Conservation (phyloP, 2,113 vertebrate species). For the Misgurnus anguillicaudatus region DNA sequence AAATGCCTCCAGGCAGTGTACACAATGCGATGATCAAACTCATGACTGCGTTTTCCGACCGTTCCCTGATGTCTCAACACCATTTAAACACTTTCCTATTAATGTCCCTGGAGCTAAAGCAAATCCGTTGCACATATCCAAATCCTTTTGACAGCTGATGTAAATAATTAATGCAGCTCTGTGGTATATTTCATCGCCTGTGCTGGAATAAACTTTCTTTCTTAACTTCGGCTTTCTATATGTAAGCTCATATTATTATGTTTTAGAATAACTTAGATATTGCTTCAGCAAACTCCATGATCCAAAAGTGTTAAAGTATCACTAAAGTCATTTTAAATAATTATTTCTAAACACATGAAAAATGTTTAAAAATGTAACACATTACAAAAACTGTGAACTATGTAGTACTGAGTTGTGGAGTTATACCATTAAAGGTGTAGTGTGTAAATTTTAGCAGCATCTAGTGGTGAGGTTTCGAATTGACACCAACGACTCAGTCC, state of each 20-base stretch:
- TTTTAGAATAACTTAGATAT: background rate
- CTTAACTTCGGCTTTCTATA: background rate
- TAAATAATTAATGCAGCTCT: slow-evolving; percentile 46
- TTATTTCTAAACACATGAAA: no score
- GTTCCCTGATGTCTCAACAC: slow-evolving; percentile 42
- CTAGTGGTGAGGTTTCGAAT: no score
- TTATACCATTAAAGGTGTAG: no score
- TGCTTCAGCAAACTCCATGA: no score
- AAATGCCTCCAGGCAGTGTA: slow-evolving; percentile 35
- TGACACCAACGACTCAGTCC: no score
- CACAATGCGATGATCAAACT: slow-evolving; percentile 45
- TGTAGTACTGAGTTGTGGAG: no score
- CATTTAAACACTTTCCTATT: slow-evolving; percentile 34
- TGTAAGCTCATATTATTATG: background rate
- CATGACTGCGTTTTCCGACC: slow-evolving; percentile 23
- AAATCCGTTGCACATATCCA: slow-evolving; percentile 26
- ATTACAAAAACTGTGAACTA: no score
- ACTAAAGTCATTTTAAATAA: no score
- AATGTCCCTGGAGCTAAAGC: slow-evolving; percentile 33
- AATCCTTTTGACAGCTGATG: slow-evolving; percentile 35
- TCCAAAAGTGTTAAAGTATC: no score
- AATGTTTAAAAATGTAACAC: no score
- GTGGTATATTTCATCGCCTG: background rate
- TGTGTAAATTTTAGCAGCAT: no score
- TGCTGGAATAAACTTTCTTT: slow-evolving; percentile 2